Evolutionary conservation across 2,797 vertebrate genomes (phyloP), one percentile per base, ranked within the genome.

Genomic region (Hippocampus kuda): DNA sequence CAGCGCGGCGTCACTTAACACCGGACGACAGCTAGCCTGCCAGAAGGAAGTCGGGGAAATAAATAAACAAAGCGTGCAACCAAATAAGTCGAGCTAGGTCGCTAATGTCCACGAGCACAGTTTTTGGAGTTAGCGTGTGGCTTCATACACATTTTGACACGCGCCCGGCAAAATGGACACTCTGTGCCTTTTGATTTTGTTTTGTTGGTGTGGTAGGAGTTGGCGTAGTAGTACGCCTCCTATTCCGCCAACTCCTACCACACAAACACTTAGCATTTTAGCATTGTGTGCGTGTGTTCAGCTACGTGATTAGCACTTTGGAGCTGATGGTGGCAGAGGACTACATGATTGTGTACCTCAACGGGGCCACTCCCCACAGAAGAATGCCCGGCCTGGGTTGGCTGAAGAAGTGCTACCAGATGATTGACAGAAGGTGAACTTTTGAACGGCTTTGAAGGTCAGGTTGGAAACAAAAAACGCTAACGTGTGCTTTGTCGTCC

Each of bases 251-350:
- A 38, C 34, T 1, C 34, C 6, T 15, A 46, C 44, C 44, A 13
- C 44, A 46, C 12, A 13, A 46, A 46, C 15, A 46, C 12, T 46
- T 46, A 11, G 34, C 34, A 41, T 65, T 44, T 65, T 22, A 5
- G 48, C 64, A 13, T 5, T 70, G 24, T 62, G 30, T 75, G 59
- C 66, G 6, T 76, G 34, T 64, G 2, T 66, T 46, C 84, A 99
- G 97, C 57, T 99, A 94, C 69, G 97, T 98, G 75, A 99, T 99
- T 89, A 99, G 96, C 81, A 98, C 97, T 0, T 90, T 99, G 88
- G 97, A 99, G 81, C 85, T 99, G 72, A 97, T 99, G 95, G 97
- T 99, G 69, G 97, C 97, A 3, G 97, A 99, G 86, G 95, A 99
- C 79, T 99, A 99, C 75, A 94, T 99, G 95, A 97, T 99, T 11